A percentile compares a stretch with the other conserved stretches of the same genome.
phyloP scores from a whole-genome alignment of 2,888 invertebrate species.

The Cyclophora albipunctata region DNA sequence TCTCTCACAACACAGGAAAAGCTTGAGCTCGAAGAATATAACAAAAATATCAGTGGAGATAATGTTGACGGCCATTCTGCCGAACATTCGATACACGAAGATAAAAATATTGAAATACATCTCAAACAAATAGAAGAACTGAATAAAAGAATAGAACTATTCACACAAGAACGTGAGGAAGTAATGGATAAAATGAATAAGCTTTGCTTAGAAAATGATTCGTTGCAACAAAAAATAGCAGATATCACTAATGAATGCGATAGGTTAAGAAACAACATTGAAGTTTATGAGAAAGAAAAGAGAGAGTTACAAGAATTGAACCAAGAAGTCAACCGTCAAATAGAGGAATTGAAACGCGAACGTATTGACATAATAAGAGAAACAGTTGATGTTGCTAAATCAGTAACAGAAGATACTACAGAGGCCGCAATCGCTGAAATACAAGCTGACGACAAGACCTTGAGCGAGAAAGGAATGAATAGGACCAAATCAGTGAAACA shows the following conservation, averaged over 20 bases:
- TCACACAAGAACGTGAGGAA: constrained; percentile 80
- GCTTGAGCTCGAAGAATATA: constrained; percentile 80
- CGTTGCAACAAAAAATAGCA: constrained; percentile 64
- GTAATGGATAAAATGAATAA: constrained; percentile 81
- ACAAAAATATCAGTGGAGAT: constrained; percentile 63
- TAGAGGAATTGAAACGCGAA: constrained; percentile 61
- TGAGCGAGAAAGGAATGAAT: constrained; percentile 49
- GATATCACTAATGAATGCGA: constrained; percentile 70
- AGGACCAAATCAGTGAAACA: constrained; percentile 65
- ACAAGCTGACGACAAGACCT: constrained; percentile 52
- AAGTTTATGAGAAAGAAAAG: constrained; percentile 64
- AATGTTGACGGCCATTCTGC: constrained; percentile 31
- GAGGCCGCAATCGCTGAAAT: constrained; percentile 42
- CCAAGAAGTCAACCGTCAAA: constrained; percentile 52
- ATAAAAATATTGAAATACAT: constrained; percentile 74
- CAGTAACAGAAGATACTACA: constrained; percentile 40
- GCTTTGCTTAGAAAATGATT: constrained; percentile 76
- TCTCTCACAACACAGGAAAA: constrained; percentile 82
- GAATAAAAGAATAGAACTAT: constrained; percentile 80
- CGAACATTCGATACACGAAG: constrained; percentile 37
- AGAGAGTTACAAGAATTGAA: constrained; percentile 45
- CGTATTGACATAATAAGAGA: constrained; percentile 60
- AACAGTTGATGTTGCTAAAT: constrained; percentile 51
- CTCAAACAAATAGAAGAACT: constrained; percentile 80
- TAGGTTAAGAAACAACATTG: constrained; percentile 55